Evolutionary conservation across 1,140 invertebrate species (phyloP).

Genomic region (Pissodes strobi): DNA sequence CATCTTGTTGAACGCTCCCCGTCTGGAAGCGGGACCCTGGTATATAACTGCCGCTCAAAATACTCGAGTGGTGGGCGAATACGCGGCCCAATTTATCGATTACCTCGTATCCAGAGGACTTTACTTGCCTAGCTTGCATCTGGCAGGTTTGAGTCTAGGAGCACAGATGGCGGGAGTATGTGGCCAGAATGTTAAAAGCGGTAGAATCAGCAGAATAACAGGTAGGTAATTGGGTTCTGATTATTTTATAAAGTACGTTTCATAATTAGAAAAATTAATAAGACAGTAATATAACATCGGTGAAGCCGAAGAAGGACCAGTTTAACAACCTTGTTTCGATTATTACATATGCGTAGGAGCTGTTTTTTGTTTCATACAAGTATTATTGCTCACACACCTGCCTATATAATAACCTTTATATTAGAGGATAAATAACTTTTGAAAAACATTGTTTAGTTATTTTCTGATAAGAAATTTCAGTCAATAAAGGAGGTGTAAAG

Average conservation of each 20-base stretch:
- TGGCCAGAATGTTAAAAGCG: slow-evolving; percentile 51
- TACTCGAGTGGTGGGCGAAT: slow-evolving; percentile 60
- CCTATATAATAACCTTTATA: no score
- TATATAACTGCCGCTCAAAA: slow-evolving; percentile 61
- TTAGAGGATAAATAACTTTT: no score
- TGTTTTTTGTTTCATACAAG: no score
- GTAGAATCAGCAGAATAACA: slow-evolving; percentile 54
- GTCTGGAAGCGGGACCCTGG: slow-evolving; percentile 62
- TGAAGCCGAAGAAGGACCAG: no score
- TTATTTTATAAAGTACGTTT: no score
- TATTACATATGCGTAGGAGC: no score
- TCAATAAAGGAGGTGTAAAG: no score
- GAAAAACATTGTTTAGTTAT: no score
- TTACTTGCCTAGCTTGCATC: slow-evolving; percentile 57
- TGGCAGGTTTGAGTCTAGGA: slow-evolving; percentile 63
- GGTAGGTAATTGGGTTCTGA: slow-evolving; percentile 37
- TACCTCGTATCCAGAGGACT: slow-evolving; percentile 59
- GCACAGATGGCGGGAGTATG: slow-evolving; percentile 67
- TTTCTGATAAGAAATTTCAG: no score
- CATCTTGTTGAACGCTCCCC: slow-evolving; percentile 59
- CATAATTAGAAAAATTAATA: background rate
- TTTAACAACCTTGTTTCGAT: no score
- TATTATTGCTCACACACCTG: no score
- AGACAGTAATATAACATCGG: background rate
- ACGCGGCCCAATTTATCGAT: slow-evolving; percentile 60